Evolutionary conservation across 2,888 invertebrate species (phyloP), one percentile per base, ranked within the genome.

Genomic region (Ophion slaviceki): DNA sequence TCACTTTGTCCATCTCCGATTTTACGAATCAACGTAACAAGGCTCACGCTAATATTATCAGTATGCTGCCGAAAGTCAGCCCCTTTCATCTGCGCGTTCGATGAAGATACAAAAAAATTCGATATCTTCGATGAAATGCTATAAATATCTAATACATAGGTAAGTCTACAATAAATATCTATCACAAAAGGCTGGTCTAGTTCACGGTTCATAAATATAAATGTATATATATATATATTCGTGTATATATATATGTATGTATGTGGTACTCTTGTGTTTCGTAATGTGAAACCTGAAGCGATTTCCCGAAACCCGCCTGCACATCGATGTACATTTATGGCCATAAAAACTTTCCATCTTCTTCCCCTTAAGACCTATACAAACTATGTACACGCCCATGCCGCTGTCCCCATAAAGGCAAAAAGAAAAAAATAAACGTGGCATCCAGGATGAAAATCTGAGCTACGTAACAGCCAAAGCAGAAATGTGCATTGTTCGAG

Each of bases 151-250:
- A 89, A 86, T 5, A 40, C 80, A 89, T 82, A 88, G 88, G 88
- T 91, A 91, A 90, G 86, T 85, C 91, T 93, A 93, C 85, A 93
- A 93, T 93, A 93, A 93, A 93, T 93, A 93, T 91, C 92, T 93
- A 93, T 93, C 93, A 93, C 93, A 93, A 92, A 92, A 91, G 89
- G 90, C 92, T 92, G 90, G 88, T 92, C 89, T 91, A 90, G 78
- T 87, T 87, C 85, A 80, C 71, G 36, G 82, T 82, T 71, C 45
- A 61, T 82, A 40, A 71, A 72, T 66, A 71, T 78, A 28, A 70
- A 40, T 72, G 45, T 72, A 20, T 78, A n/a, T 47, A 53, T 53
- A 53, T 53, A 47, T 47, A 47, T 47, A 47, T 47, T 14, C 82
- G 86, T 78, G 86, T 71, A 72, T 76, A 75, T 71, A 61, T 70